Evolutionary conservation across 92 coral and sea anemone species (phyloP).

Genomic region (Muricea muricata): DNA sequence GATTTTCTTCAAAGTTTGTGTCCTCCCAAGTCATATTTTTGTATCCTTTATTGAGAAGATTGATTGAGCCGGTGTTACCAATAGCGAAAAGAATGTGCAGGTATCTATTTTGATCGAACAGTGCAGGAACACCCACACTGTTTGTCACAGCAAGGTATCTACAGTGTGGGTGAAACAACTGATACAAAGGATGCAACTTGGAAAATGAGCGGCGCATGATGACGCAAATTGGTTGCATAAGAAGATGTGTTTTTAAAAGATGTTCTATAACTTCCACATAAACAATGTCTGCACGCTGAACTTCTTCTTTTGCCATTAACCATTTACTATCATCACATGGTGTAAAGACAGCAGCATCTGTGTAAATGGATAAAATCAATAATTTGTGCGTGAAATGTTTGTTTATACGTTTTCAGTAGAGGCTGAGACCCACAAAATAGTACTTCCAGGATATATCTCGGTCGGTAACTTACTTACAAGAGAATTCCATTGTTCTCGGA

Average conservation of each 20-base stretch:
- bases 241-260: slow-evolving; percentile 82
- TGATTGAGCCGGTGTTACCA: slow-evolving; percentile 31
- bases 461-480: too few species aligned
- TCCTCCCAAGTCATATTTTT: slow-evolving; percentile 38
- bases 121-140: slow-evolving; percentile 24
- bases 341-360: slow-evolving; percentile 84
- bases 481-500: too few species aligned
- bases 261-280: slow-evolving; percentile 91
- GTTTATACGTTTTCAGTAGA: too few species aligned
- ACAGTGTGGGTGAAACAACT: slow-evolving; percentile 38
- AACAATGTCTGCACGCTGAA: slow-evolving; percentile 85
- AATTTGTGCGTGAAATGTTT: neutral
- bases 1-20: slow-evolving; percentile 36
- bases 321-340: slow-evolving; percentile 85
- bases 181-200: slow-evolving; percentile 35
- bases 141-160: slow-evolving; percentile 38
- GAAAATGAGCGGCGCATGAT: slow-evolving; percentile 79
- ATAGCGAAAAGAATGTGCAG: slow-evolving; percentile 13
- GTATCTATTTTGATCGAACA: neutral
- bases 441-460: too few species aligned
- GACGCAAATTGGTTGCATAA: slow-evolving; percentile 88
- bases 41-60: slow-evolving; percentile 48
- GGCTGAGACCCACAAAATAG: too few species aligned
- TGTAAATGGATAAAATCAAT: neutral
- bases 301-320: slow-evolving; percentile 80